Evolutionary conservation across 2,113 vertebrate species (phyloP), one percentile per base, ranked within the genome.

Genomic region (Trinectes maculatus): DNA sequence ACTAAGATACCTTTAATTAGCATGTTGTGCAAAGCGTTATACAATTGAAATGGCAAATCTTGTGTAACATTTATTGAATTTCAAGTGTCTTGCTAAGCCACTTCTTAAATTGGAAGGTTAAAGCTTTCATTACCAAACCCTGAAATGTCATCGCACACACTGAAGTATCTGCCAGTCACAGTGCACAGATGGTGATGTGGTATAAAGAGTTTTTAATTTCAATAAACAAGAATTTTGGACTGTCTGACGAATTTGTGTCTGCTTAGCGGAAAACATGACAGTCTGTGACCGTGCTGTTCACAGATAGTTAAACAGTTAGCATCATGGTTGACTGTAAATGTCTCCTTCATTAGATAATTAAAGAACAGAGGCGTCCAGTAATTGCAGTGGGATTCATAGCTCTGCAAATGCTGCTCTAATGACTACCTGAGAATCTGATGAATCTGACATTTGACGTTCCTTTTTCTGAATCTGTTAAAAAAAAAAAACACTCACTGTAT

Each of bases 1-100:
- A 77, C 43, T 40, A 26, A 79, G 77, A 54, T 46, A 66, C 49
- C 54, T 66, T 73, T 72, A 66, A 80, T 66, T 61, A 58, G 33
- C 46, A 52, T 63, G 55, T 74, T 68, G 71, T 79, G 46, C 66
- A 43, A 42, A 67, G 47, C 24, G 25, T 39, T 53, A 26, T 62
- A 16, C 65, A 57, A 47, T 52, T 47, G 63, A 56, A 74, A 70
- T 13, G 48, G 57, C 63, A 55, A 36, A 54, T 52, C 21, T 65
- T 37, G 9, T 62, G 65, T 48, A 52, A 74, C 64, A 70, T 33
- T 57, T 57, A 58, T 10, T 74, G 70, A 34, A 70, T 61, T 74
- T 73, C 58, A 52, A 71, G 69, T 47, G 29, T 5, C 44, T 5
- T 15, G 9, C 22, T 11, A 22, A 26, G 42, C 5, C 18, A 1